A percentile compares a stretch with the other conserved stretches of the same genome.
Conservation (phyloP, 1,140 invertebrate genomes). For the Chrysopa pallens region DNA sequence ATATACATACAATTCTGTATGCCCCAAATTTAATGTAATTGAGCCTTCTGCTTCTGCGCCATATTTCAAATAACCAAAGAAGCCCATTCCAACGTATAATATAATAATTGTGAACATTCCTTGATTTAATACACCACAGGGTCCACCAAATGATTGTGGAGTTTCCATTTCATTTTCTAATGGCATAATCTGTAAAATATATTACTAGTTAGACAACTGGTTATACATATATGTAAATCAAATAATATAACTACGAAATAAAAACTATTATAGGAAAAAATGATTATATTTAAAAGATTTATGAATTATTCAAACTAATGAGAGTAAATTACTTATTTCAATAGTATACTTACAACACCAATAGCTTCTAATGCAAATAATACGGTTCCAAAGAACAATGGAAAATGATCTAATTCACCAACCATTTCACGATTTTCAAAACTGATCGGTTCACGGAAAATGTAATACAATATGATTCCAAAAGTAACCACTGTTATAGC, state of each 20-base stretch:
- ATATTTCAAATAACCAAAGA: conserved; percentile 64
- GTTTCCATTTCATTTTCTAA: conserved; percentile 73
- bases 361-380: conserved; percentile 68
- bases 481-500: conserved; percentile 41
- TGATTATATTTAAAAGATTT: too few relatives aligned
- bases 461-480: conserved; percentile 47
- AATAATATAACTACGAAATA: too few relatives aligned
- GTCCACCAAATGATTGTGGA: conserved; percentile 46
- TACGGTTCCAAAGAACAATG: conserved; percentile 55
- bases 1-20: conserved; percentile 31
- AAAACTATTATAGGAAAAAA: too few relatives aligned
- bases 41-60: conserved; percentile 40
- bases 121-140: conserved; percentile 55
- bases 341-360: conserved; percentile 30
- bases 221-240: too few relatives aligned
- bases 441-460: conserved; percentile 32
- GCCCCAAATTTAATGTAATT: conserved; percentile 48
- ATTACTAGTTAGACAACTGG: too few relatives aligned
- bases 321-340: neutral
- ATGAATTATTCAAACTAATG: too few relatives aligned
- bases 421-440: conserved; percentile 27
- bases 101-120: conserved; percentile 54
- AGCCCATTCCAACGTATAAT: conserved; percentile 55
- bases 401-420: conserved; percentile 29
- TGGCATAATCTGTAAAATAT: conserved; percentile 48